Base-by-base conservation (phyloP, 2,113 vertebrate genomes). In the Chaetura pelagica region DNA sequence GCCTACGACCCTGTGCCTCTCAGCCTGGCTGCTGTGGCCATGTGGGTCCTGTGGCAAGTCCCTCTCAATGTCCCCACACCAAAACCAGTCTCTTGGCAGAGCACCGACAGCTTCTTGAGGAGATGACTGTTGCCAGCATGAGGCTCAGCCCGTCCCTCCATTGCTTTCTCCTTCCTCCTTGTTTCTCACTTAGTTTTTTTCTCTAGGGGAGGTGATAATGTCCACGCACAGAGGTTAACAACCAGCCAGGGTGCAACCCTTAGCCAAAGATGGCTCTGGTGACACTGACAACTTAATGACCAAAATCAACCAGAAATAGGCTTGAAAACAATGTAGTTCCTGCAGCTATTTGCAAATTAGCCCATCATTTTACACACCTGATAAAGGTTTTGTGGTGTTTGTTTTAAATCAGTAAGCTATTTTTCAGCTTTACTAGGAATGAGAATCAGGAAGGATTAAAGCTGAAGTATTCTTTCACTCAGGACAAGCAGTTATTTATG, bases 101-200 rank as follows among this genome's bases (percentile, higher is more conserved):
- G 13, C 17, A 29, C 38, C 5, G 2, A 6, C 1, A 5, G 15
- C 30, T 34, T 19, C 61, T 2, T 78, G 14, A 14, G 15, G n/a
- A 86, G 27, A 19, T 55, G 35, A 26, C 12, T 24, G 42, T 9
- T 0, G 0, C 15, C 48, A 72, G 2, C 2, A 0, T 1, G 6
- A 62, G 18, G 30, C 10, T 35, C 22, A 8, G 21, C 16, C 21
- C 0, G 4, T 19, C 24, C 23, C 48, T 84, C 12, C 11, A 54
- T 18, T 23, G 3, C 26, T 15, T 57, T 67, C 11, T 7, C 4
- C n/a, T 52, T 24, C 4, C 9, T 17, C 32, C 35, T 67, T 0
- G 0, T 42, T 15, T 15, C 1, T 58, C 27, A 5, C 55, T 51
- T 23, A 35, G 3, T 42, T 38, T 52, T 30, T 59, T 74, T 22